Conservation (phyloP, 2,888 invertebrate species). For the Graphium colonna region DNA sequence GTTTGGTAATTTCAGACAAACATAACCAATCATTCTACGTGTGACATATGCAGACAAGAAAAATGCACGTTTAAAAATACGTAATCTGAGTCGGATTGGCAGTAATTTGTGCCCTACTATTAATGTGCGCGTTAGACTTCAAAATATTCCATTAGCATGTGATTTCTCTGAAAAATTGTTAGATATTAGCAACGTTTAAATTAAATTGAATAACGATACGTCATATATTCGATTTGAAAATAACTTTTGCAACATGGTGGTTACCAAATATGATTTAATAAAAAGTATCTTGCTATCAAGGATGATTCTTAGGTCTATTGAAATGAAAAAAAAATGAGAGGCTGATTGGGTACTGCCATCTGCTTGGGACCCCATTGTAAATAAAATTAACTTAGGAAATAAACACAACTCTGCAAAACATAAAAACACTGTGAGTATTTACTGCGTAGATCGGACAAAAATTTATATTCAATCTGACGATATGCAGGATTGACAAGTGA, state of each 20-base stretch:
- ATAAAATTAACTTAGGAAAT: no score
- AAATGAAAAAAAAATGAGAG: no score
- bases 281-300: not conserved
- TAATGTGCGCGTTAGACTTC: not conserved
- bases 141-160: not conserved
- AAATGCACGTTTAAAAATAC: not conserved
- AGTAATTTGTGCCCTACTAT: not conserved
- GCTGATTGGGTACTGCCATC: no score
- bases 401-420: no score
- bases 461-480: no score
- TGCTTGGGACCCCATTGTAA: no score
- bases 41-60: constrained; percentile 5
- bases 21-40: not conserved
- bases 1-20: not conserved
- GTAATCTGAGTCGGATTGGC: not conserved
- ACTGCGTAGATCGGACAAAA: no score
- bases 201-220: not conserved
- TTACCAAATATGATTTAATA: not conserved
- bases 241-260: not conserved
- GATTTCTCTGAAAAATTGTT: not conserved
- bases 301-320: no score
- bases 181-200: no score
- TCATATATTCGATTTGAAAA: not conserved
- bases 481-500: no score
- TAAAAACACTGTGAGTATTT: no score